Percentiles rank a stretch among this genome's conserved stretches.
Conservation (phyloP, 2,888 invertebrate species). For the Apoderus coryli region DNA sequence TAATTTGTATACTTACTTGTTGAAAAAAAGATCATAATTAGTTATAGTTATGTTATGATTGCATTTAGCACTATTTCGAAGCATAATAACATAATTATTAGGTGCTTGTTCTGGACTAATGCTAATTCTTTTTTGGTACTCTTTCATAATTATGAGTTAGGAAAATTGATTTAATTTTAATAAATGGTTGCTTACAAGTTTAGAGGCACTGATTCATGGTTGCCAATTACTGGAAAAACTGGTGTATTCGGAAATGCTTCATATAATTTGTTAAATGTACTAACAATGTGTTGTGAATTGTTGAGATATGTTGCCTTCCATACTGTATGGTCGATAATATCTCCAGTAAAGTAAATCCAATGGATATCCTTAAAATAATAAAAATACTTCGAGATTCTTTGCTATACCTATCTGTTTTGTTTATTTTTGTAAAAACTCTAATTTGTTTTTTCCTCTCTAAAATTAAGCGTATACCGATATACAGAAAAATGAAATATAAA, state of each 20-base stretch:
- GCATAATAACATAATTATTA: too few species aligned
- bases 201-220: slow-evolving; percentile 54
- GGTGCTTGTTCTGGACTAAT: too few species aligned
- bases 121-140: too few species aligned
- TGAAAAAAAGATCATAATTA: too few species aligned
- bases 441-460: too few species aligned
- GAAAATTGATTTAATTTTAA: too few species aligned
- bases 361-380: slow-evolving; percentile 27
- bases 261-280: slow-evolving; percentile 31
- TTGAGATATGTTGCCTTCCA: slow-evolving; percentile 60
- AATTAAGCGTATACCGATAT: too few species aligned
- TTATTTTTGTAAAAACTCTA: not conserved
- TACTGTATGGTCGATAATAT: slow-evolving; percentile 67
- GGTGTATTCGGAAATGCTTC: slow-evolving; percentile 34
- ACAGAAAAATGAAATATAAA: too few species aligned
- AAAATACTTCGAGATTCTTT: not conserved
- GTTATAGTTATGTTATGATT: too few species aligned
- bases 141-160: too few species aligned
- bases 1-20: too few species aligned
- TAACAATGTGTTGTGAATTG: slow-evolving; percentile 42
- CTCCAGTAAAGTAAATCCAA: slow-evolving; percentile 68
- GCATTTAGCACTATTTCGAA: too few species aligned
- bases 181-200: slow-evolving; percentile 23
- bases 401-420: not conserved
- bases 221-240: slow-evolving; percentile 44